phyloP scores from a whole-genome alignment of 2,797 vertebrate genomes.

The Amblyopsis hoosieri region DNA sequence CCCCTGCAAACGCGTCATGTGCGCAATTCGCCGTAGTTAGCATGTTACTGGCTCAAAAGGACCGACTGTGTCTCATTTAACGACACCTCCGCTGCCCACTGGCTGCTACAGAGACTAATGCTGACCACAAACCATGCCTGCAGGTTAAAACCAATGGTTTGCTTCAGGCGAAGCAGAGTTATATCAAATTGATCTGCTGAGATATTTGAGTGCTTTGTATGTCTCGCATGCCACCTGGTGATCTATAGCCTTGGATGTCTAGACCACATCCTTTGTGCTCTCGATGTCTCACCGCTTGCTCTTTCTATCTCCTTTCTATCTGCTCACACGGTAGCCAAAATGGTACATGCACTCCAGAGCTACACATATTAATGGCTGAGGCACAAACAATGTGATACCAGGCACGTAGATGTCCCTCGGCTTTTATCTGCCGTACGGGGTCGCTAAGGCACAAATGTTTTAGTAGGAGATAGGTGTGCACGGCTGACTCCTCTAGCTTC shows the following conservation, averaged over 20 bases:
- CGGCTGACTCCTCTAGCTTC: slow-evolving; percentile 1
- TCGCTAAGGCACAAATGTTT: slow-evolving; percentile 13
- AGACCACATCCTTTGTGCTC: background rate
- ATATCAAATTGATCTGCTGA: no score
- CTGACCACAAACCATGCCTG: background rate
- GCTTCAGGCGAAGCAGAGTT: background rate
- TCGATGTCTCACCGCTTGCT: background rate
- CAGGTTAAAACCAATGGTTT: background rate
- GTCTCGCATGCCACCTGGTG: background rate
- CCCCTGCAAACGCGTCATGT: no score
- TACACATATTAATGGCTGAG: no score
- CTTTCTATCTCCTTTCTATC: background rate
- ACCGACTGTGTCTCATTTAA: background rate
- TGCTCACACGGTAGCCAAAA: no score
- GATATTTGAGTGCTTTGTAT: background rate
- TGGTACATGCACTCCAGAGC: no score
- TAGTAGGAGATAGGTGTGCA: slow-evolving; percentile 11
- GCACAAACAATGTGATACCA: background rate
- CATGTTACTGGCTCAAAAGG: background rate
- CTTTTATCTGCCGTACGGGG: background rate
- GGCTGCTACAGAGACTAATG: background rate
- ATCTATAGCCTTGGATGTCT: background rate
- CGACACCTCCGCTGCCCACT: background rate
- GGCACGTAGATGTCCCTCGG: background rate
- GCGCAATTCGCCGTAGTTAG: background rate